phyloP scores from a whole-genome alignment of 2,797 vertebrate species.

The Distichodus sexfasciatus region DNA sequence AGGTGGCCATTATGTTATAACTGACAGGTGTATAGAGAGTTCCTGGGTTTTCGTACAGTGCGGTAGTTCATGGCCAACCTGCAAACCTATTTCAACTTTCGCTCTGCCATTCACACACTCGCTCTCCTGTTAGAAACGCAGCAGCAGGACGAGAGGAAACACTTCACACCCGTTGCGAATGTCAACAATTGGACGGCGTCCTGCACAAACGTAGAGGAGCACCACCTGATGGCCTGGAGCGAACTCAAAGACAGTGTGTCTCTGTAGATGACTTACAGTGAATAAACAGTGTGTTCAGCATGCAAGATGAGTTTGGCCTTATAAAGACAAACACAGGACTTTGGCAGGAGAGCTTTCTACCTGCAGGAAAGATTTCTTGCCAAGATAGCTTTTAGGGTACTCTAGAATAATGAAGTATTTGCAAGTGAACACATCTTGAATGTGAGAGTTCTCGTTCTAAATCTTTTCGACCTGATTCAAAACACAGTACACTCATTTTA shows the following conservation, averaged over 20 bases:
- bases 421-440: too few relatives aligned
- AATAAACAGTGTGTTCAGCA: slow-evolving; percentile 27
- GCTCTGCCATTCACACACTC: not conserved
- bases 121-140: not conserved
- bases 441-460: too few relatives aligned
- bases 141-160: not conserved
- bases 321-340: not conserved
- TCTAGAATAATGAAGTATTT: too few relatives aligned
- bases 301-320: not conserved
- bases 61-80: not conserved
- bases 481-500: too few relatives aligned
- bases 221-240: not conserved
- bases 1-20: slow-evolving; percentile 31
- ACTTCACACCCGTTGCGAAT: not conserved
- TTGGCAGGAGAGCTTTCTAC: not conserved
- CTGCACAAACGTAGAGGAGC: not conserved
- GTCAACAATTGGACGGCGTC: not conserved
- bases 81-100: not conserved
- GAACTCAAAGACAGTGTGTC: not conserved
- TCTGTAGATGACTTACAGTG: slow-evolving; percentile 16
- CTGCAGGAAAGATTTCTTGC: not conserved
- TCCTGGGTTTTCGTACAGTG: not conserved
- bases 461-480: too few relatives aligned
- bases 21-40: too few relatives aligned
- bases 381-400: too few relatives aligned